Percentiles rank a stretch among this genome's conserved stretches.
Evolutionary conservation across 2,797 vertebrate genomes (phyloP).

Genomic region (Oreochromis grahami): DNA sequence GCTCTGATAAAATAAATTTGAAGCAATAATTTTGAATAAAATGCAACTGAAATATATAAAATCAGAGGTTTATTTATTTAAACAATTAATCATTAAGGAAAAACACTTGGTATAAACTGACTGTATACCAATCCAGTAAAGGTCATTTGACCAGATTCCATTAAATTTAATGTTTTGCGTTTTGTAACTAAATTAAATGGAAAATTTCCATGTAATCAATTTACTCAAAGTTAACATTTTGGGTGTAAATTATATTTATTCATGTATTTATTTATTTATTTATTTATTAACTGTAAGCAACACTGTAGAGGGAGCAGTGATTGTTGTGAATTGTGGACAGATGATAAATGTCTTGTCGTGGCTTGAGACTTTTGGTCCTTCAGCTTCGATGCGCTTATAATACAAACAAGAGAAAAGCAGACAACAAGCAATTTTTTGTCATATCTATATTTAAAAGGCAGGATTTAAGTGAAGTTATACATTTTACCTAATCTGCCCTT

Average conservation of each 20-base stretch:
- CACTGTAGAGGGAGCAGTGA: neutral
- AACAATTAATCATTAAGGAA: neutral
- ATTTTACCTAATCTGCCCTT: neutral
- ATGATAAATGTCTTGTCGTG: neutral
- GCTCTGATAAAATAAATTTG: neutral
- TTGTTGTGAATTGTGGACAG: neutral
- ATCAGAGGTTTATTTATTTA: neutral
- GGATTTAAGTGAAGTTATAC: neutral
- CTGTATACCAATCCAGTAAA: neutral
- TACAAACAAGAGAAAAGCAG: neutral
- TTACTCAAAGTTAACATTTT: neutral
- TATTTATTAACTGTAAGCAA: neutral
- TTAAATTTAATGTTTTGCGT: neutral
- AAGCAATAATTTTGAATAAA: neutral
- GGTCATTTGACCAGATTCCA: neutral
- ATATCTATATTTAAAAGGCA: neutral
- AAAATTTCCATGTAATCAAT: neutral
- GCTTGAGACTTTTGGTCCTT: neutral
- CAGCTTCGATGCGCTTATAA: rapidly evolving
- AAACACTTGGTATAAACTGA: neutral
- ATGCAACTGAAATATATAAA: neutral
- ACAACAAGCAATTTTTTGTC: neutral
- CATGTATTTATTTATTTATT: neutral
- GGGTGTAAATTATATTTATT: neutral
- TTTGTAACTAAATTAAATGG: neutral